Percentiles rank a stretch among this genome's conserved stretches.
Conservation (phyloP, 2,113 vertebrate species). For the Tretioscincus oriximinensis region DNA sequence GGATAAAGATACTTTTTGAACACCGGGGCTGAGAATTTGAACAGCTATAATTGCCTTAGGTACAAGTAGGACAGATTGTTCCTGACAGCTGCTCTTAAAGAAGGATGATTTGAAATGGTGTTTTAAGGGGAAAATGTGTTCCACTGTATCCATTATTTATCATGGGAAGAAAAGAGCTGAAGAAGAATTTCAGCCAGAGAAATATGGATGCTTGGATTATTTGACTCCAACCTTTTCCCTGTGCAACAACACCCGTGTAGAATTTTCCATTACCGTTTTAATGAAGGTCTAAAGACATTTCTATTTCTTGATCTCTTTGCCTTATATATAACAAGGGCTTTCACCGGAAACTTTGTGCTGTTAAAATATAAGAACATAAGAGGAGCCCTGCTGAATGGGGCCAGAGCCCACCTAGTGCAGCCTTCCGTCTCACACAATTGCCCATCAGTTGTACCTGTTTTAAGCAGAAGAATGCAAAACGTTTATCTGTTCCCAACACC, state of each 20-base stretch:
- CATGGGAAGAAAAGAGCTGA: background rate
- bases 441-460: too few relatives aligned
- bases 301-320: background rate
- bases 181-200: background rate
- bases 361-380: too few relatives aligned
- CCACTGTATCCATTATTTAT: background rate
- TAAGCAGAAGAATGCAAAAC: too few relatives aligned
- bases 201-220: too few relatives aligned
- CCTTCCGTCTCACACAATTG: too few relatives aligned
- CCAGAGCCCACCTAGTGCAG: too few relatives aligned
- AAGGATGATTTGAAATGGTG: background rate
- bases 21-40: background rate
- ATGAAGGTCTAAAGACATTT: background rate
- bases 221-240: background rate
- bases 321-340: background rate
- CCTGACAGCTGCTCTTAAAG: background rate
- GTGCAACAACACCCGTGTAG: background rate
- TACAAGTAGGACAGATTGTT: background rate
- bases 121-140: background rate
- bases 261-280: background rate
- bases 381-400: too few relatives aligned
- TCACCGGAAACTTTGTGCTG: background rate
- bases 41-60: background rate
- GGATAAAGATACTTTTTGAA: background rate
- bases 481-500: too few relatives aligned